Evolutionary conservation across 2,113 vertebrate genomes (phyloP), one percentile per base, ranked within the genome.

Genomic region (Melospiza melodia): DNA sequence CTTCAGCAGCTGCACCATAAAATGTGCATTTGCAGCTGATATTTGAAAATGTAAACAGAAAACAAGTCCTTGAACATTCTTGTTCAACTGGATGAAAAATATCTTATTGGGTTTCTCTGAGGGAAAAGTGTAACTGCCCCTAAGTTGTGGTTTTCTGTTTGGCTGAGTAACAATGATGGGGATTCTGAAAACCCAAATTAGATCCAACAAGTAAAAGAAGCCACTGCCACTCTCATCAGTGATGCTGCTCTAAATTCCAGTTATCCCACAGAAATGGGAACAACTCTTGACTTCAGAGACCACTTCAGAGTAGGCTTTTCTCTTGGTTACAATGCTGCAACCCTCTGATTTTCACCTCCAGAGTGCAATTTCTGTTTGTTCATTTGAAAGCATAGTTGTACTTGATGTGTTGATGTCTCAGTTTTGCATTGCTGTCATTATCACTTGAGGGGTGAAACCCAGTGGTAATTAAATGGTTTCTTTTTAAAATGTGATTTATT

Each of bases 81-180:
- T 55, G 4, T 52, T 75, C 0, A 0, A 6, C 20, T 4, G 4
- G 52, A 30, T 2, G 2, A 15, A n/a, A 31, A 76, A 13, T 11
- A 31, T 7, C 24, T 21, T 18, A 6, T 23, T 28, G 43, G 16
- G 4, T 58, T 89, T 69, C 48, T 49, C 37, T 17, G 28, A 55
- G 24, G 57, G 22, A 55, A 19, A 67, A 62, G 12, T 46, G 19
- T 4, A 1, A 28, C n/a, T 79, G 10, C 9, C 27, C 25, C 31
- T 9, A 31, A 48, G 13, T 11, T 59, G 28, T 28, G 35, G 21
- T 37, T 31, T 72, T 12, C 2, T 59, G 0, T 62, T 62, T 86
- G 27, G 0, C 6, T 37, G 24, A 21, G 14, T 2, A 5, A 33
- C 0, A 8, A 3, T 0, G 10, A 17, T 30, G 20, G 7, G 13